Evolutionary conservation across 1,140 invertebrate genomes (phyloP).

Genomic region (Maniola jurtina): DNA sequence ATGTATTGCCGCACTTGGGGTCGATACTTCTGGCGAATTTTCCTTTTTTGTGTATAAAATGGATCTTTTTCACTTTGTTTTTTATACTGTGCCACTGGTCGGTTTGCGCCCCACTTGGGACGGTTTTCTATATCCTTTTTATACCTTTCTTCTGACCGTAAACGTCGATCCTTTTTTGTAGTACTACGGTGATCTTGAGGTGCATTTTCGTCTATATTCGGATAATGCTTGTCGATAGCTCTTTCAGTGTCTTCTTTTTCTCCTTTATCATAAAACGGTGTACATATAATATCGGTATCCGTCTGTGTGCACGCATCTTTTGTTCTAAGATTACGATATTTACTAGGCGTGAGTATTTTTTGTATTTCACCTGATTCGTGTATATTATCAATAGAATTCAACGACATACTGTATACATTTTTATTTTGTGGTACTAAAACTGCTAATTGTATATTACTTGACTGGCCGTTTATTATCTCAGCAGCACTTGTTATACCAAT

Average conservation of each 20-base stretch:
- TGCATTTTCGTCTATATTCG: constrained; percentile 74
- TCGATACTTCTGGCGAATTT: constrained; percentile 80
- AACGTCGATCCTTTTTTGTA: constrained; percentile 76
- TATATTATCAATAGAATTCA: constrained; percentile 55
- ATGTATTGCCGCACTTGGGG: constrained; percentile 74
- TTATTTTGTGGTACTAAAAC: constrained; percentile 78
- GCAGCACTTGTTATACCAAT: constrained; percentile 63
- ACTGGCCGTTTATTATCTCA: constrained; percentile 59
- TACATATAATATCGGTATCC: constrained; percentile 65
- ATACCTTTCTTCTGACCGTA: constrained; percentile 74
- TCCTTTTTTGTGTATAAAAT: constrained; percentile 83
- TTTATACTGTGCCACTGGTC: constrained; percentile 85
- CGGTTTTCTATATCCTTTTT: constrained; percentile 80
- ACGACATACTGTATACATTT: constrained; percentile 63
- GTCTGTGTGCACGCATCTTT: constrained; percentile 86
- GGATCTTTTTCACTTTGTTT: constrained; percentile 89
- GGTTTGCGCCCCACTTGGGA: constrained; percentile 84
- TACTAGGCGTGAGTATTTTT: constrained; percentile 81
- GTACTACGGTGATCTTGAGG: constrained; percentile 68
- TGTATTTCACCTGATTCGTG: constrained; percentile 54
- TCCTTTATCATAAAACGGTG: constrained; percentile 42
- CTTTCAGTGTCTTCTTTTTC: constrained; percentile 54
- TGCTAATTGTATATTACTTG: constrained; percentile 78
- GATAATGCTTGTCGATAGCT: constrained; percentile 62
- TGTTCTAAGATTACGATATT: constrained; percentile 77